Evolutionary conservation across 1,140 invertebrate species (phyloP).

Genomic region (Protaetia brevitarsis): DNA sequence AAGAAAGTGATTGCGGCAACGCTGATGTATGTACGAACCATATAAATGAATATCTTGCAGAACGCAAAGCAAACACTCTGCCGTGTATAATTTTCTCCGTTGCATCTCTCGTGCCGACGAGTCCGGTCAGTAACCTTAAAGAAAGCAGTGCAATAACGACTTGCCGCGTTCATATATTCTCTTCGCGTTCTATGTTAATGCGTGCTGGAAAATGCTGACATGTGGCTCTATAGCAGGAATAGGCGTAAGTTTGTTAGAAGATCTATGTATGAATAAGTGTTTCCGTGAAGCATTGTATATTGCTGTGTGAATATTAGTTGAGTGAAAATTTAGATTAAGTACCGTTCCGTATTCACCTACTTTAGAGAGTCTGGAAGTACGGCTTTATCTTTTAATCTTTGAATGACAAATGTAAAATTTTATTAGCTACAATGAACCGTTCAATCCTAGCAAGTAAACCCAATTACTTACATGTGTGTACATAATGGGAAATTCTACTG

Average conservation of each 20-base stretch:
- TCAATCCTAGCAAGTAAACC: no score
- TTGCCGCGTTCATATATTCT: neutral
- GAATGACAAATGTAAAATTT: neutral
- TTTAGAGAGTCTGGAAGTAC: neutral
- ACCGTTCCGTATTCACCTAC: neutral
- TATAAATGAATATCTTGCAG: no score
- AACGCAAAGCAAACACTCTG: no score
- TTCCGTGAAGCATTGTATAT: neutral
- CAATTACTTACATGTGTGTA: no score
- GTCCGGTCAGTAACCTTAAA: no score
- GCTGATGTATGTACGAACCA: no score
- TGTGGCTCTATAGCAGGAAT: neutral
- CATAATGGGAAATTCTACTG: no score
- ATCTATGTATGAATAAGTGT: no score
- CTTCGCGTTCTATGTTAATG: neutral
- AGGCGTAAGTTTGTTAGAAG: neutral
- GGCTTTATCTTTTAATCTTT: neutral
- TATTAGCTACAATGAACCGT: no score
- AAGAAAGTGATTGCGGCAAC: no score
- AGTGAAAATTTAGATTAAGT: neutral
- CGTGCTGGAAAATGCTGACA: neutral
- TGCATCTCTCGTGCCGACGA: neutral
- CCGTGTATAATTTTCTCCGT: no score
- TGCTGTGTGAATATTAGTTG: neutral
- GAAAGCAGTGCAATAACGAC: neutral